Conservation (phyloP, 1,140 invertebrate genomes). For the Hestina assimilis region DNA sequence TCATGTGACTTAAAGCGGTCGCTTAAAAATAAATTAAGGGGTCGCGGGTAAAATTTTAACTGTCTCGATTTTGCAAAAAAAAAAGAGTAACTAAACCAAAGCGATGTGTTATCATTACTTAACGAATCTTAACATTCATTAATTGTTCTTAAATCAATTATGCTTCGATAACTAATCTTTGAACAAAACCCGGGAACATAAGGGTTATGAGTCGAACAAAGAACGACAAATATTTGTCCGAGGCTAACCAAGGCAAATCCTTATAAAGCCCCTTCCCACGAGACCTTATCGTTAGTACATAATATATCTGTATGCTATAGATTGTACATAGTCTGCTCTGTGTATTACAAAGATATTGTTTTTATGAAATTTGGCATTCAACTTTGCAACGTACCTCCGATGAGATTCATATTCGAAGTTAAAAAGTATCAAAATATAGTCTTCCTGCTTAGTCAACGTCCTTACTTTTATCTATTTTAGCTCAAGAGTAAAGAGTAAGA, state of each 20-base stretch:
- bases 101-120: too few species aligned
- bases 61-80: too few species aligned
- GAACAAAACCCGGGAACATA: constrained; percentile 8
- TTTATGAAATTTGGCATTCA: not conserved
- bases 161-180: constrained; percentile 3
- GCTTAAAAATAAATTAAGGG: too few species aligned
- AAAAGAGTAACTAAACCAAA: too few species aligned
- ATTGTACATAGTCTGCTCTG: not conserved
- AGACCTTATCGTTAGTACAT: constrained; percentile 26
- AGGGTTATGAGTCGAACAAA: constrained; percentile 35
- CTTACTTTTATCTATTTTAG: too few species aligned
- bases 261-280: constrained; percentile 44
- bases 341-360: not conserved
- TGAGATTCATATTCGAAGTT: too few species aligned
- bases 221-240: constrained; percentile 57
- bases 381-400: too few species aligned
- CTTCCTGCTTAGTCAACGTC: too few species aligned
- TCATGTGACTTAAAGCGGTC: too few species aligned
- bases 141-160: not conserved
- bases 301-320: not conserved
- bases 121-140: not conserved
- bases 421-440: too few species aligned
- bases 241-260: constrained; percentile 41
- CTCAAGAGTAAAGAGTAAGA: too few species aligned
- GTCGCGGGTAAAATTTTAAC: too few species aligned